phyloP scores from a whole-genome alignment of 2,888 invertebrate genomes.

The Pegoplata infirma region DNA sequence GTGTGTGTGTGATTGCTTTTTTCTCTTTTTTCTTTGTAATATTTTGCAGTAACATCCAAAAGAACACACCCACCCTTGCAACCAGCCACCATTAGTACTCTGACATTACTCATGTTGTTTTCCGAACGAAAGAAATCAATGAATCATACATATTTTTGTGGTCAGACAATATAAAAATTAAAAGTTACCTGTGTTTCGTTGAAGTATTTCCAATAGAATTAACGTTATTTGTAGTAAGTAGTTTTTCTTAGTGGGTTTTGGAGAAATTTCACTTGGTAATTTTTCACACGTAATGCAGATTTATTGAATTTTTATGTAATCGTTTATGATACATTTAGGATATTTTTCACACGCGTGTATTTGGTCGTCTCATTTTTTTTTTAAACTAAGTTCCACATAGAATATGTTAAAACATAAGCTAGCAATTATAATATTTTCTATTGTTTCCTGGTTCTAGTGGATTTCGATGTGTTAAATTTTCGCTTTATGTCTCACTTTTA shows the following conservation, averaged over 20 bases:
- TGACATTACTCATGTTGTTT: not conserved
- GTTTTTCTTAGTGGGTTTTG: not conserved
- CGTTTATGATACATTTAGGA: slow-evolving; percentile 54
- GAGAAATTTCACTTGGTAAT: slow-evolving; percentile 21
- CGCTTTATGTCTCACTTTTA: slow-evolving; percentile 7
- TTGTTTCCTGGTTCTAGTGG: slow-evolving; percentile 23
- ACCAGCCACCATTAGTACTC: not conserved
- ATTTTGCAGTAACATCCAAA: slow-evolving; percentile 26
- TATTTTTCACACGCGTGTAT: slow-evolving; percentile 31
- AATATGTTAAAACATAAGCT: too few relatives aligned
- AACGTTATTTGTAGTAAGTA: not conserved
- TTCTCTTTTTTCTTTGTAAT: not conserved
- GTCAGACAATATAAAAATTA: not conserved
- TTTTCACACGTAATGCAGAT: slow-evolving; percentile 33
- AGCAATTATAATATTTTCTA: too few relatives aligned
- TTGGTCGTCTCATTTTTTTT: slow-evolving; percentile 16
- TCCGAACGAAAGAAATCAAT: not conserved
- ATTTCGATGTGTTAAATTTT: slow-evolving; percentile 12
- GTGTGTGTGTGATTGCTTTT: too few relatives aligned
- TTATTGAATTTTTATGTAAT: slow-evolving; percentile 59
- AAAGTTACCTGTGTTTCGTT: not conserved
- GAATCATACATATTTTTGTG: not conserved
- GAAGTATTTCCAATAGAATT: not conserved
- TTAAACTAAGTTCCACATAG: not conserved
- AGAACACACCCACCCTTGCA: slow-evolving; percentile 51